Base-by-base conservation (phyloP, 2,797 vertebrate species). In the Mycteria americana region DNA sequence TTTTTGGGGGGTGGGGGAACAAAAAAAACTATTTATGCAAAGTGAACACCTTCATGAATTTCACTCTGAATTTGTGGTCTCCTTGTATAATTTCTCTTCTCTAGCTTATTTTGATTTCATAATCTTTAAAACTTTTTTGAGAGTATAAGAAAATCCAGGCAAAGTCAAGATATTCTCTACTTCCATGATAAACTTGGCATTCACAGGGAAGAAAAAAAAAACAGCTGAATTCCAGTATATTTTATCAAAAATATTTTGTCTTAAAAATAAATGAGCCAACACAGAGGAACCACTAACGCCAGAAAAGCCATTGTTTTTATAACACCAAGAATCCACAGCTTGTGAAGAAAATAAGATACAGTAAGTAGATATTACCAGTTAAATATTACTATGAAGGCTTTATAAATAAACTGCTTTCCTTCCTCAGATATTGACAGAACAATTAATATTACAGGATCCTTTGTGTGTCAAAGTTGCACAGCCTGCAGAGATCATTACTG, bases 351-450 rank as follows among this genome's bases (percentile, higher is more conserved):
- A 73, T 30, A 65, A 94, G 41, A 76, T 43, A 93, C 8, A 45
- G 39, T 25, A 63, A 91, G 37, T 23, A 94, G 85, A 54, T 82
- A 87, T 24, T 77, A 79, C 48, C 41, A 95, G 79, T 77, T 88
- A 92, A 89, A 64, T 73, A 91, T 56, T 85, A 73, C 22, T 89
- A n/a, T 56, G 74, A 89, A 82, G 33, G 33, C 27, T 92, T 93
- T 59, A 74, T 41, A 84, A 76, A 90, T 41, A 88, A 94, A 90
- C 59, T 45, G 51, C 60, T 76, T 92, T 92, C 31, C 74, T 85
- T 85, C 39, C 27, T 93, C 83, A 95, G 82, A 90, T 93, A 94
- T 89, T 79, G 85, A 90, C 57, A 45, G 70, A 94, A 64, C 51
- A 90, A 87, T 89, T 86, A 12, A 17, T 62, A 67, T 48, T 84